Percentiles rank a stretch among this genome's conserved stretches.
These are phyloP conservation scores for Rhagoletis pomonella DNA, from an alignment of 1,140 invertebrate genomes.

Conservation along the genomic window DNA sequence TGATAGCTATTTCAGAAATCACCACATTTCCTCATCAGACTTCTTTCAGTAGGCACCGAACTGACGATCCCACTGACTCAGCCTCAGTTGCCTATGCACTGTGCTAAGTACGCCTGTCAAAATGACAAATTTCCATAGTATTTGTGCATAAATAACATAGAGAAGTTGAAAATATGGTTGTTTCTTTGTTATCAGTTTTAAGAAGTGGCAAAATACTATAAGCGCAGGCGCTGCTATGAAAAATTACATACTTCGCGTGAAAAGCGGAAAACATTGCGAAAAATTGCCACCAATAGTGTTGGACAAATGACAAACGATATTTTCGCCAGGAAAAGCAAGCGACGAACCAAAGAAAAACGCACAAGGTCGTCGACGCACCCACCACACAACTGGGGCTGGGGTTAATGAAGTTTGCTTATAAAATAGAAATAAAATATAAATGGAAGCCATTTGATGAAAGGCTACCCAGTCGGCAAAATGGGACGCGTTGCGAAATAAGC, in stretches of 20 bases:
- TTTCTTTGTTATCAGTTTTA: neutral
- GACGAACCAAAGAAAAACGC: slow-evolving; percentile 15
- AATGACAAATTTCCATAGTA: slow-evolving; percentile 25
- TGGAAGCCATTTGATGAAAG: too few species aligned
- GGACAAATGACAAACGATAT: slow-evolving; percentile 37
- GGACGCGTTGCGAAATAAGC: too few species aligned
- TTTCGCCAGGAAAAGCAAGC: slow-evolving; percentile 7
- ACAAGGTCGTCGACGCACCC: slow-evolving; percentile 9
- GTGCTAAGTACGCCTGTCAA: too few species aligned
- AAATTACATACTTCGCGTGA: neutral
- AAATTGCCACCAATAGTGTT: neutral
- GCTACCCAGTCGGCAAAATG: too few species aligned
- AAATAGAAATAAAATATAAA: too few species aligned
- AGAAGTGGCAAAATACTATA: slow-evolving; percentile 22
- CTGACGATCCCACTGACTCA: too few species aligned
- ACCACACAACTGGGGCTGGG: neutral
- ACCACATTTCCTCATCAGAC: too few species aligned
- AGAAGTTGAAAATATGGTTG: neutral
- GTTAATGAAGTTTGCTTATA: too few species aligned
- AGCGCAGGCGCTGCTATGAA: slow-evolving; percentile 32
- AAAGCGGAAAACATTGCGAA: neutral
- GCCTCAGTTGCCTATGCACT: too few species aligned
- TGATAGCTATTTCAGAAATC: too few species aligned
- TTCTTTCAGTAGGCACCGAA: too few species aligned
- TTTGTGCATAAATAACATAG: neutral